phyloP scores from a whole-genome alignment of 2,113 vertebrate genomes.

The mouse (Mus musculus) region DNA sequence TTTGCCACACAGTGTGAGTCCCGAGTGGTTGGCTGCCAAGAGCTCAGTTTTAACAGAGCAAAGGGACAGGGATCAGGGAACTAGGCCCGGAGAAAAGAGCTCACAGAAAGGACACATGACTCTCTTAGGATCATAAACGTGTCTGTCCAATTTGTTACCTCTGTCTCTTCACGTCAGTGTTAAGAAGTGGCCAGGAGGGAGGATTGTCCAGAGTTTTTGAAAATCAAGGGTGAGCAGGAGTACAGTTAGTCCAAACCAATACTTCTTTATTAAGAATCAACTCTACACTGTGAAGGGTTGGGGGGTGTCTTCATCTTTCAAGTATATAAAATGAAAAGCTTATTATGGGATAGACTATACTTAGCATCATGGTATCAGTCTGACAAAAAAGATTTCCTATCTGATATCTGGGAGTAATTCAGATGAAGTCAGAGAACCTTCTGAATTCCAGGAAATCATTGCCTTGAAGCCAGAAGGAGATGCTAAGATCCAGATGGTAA shows the following conservation, averaged over 20 bases:
- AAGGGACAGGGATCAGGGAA: neutral
- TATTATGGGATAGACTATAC: neutral
- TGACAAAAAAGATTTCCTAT: neutral
- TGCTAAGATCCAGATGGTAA: conserved; percentile 81
- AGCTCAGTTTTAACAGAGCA: neutral
- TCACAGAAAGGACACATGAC: neutral
- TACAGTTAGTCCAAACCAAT: neutral
- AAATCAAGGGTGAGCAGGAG: neutral
- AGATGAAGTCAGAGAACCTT: neutral
- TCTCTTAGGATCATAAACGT: neutral
- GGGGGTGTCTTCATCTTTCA: neutral
- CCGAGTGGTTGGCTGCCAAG: neutral
- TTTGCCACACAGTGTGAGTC: neutral
- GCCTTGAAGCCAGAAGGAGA: conserved; percentile 83
- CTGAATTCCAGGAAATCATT: conserved; percentile 84
- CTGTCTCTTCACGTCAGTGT: neutral
- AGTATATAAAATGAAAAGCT: neutral
- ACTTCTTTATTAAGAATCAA: neutral
- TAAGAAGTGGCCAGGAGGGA: neutral
- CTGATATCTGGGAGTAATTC: neutral
- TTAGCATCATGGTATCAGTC: neutral
- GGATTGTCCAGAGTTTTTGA: neutral
- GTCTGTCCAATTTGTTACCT: neutral
- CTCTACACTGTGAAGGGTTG: neutral
- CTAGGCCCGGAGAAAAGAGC: neutral